Percentiles rank a stretch among this genome's conserved stretches.
phyloP scores from a whole-genome alignment of 30 jellyfish, hydroid and myxozoan genomes.

The Turritopsis dohrnii region DNA sequence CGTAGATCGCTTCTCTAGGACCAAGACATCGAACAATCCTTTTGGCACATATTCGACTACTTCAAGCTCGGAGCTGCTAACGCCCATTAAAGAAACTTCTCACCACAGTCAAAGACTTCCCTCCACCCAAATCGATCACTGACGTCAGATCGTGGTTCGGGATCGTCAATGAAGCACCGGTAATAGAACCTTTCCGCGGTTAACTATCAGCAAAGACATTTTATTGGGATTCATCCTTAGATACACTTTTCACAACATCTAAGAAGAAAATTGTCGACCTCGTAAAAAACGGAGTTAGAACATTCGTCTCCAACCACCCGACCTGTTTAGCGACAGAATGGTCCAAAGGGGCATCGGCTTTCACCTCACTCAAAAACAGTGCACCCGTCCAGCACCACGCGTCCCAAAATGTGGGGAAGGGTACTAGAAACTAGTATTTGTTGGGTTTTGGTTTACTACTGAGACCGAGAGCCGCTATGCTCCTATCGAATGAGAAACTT shows the following conservation, averaged over 20 bases:
- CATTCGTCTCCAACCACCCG: constrained; percentile 39
- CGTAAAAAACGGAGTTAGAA: constrained; percentile 38
- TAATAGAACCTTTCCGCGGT: not conserved
- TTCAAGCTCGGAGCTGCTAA: constrained; percentile 30
- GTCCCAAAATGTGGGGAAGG: constrained; percentile 44
- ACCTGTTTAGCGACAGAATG: constrained; percentile 57
- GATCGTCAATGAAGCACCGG: constrained; percentile 33
- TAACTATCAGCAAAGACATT: not conserved
- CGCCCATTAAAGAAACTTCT: not conserved
- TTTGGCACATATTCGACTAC: constrained; percentile 46
- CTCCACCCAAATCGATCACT: constrained; percentile 20
- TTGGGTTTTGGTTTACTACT: constrained; percentile 58
- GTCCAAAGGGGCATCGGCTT: constrained; percentile 60
- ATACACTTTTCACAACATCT: constrained; percentile 20
- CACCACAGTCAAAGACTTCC: constrained; percentile 1
- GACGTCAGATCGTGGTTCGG: constrained; percentile 67
- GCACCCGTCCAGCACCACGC: constrained; percentile 27
- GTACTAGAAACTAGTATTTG: constrained; percentile 40
- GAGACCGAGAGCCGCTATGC: constrained; percentile 44
- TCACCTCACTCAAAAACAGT: constrained; percentile 43
- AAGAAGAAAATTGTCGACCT: constrained; percentile 9
- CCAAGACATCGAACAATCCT: constrained; percentile 13
- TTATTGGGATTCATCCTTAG: too few species aligned
- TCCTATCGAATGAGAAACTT: constrained; percentile 57
- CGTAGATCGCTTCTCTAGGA: constrained; percentile 43